Evolutionary conservation across 2,797 vertebrate genomes (phyloP), one percentile per base, ranked within the genome.

Genomic region (Sciaenops ocellatus): DNA sequence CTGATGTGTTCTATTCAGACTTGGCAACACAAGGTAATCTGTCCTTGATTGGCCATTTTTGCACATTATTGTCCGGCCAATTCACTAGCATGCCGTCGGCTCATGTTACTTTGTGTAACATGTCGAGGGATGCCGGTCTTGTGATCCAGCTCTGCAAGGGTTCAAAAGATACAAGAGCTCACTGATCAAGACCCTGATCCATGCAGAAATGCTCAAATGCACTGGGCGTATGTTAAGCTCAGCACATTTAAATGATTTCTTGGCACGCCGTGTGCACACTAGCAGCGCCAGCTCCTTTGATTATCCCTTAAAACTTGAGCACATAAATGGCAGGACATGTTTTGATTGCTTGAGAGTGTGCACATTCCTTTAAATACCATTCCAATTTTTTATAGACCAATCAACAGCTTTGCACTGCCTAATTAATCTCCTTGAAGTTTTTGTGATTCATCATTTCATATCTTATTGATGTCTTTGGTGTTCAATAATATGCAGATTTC

Each of bases 391-490:
- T 82, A 89, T 76, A 81, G 80, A 82, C 88, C 87, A 91, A 90
- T 92, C 88, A 91, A 72, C 75, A 69, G 64, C 60, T 48, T 73
- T 69, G 85, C 85, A 50, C 65, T 50, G 76, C 78, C 84, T 89
- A 90, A 91, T 92, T 92, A 90, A 91, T 90, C 85, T 85, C 68
- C 85, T 85, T 88, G 85, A 90, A 80, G 81, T 79, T 91, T 86
- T 74, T 76, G 54, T 84, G 87, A 87, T 79, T 90, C 71, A 87
- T 87, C 84, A 67, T 85, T 89, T 86, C 72, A 73, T 69, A 82
- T 85, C 83, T 59, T 63, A 83, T 85, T 90, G 84, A 91, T 84
- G 90, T 86, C 72, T 79, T 74, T 74, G 79, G 73, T 83, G 76
- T 89, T 91, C 88, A 87, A 75, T 87, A 79, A 82, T 73, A 86